These are phyloP conservation scores for Azorinus chamasolen DNA, from an alignment of 2,888 invertebrate species.

Conservation along the genomic window DNA sequence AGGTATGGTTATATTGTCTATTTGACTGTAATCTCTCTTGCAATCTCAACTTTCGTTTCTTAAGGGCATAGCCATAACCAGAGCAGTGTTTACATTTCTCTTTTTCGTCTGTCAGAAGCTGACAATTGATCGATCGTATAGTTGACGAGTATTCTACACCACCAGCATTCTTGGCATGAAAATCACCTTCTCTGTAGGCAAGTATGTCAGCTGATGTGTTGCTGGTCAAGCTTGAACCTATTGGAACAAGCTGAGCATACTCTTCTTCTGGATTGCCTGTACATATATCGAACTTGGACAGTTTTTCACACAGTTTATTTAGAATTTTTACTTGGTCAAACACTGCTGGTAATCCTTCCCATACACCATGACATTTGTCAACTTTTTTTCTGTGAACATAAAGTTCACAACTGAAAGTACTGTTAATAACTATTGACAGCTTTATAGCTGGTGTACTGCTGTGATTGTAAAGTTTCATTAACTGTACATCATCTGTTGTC, in stretches of 20 bases:
- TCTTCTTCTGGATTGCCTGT: conserved; percentile 32
- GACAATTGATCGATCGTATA: conserved; percentile 14
- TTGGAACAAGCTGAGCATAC: conserved; percentile 2
- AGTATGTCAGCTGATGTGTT: background rate
- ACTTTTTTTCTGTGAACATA: conserved; percentile 21
- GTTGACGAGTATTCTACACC: conserved; percentile 19
- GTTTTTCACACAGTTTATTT: background rate
- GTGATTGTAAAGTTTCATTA: no score
- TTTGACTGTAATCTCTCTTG: background rate
- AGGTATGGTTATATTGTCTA: background rate
- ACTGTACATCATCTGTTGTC: no score
- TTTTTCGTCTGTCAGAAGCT: conserved; percentile 4
- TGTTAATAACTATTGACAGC: conserved; percentile 1
- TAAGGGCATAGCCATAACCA: background rate
- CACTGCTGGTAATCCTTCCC: no score
- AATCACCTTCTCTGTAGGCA: conserved; percentile 34
- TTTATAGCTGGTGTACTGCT: conserved; percentile 26
- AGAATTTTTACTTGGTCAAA: conserved; percentile 6
- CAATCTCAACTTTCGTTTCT: background rate
- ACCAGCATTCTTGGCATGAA: conserved; percentile 1
- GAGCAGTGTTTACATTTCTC: conserved; percentile 17
- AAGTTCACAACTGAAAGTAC: conserved; percentile 1
- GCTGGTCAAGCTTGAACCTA: conserved; percentile 1
- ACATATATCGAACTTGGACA: conserved; percentile 19
- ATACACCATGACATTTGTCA: no score